Evolutionary conservation across 2,888 invertebrate genomes (phyloP), one percentile per base, ranked within the genome.

Genomic region (Brachyptera putata): DNA sequence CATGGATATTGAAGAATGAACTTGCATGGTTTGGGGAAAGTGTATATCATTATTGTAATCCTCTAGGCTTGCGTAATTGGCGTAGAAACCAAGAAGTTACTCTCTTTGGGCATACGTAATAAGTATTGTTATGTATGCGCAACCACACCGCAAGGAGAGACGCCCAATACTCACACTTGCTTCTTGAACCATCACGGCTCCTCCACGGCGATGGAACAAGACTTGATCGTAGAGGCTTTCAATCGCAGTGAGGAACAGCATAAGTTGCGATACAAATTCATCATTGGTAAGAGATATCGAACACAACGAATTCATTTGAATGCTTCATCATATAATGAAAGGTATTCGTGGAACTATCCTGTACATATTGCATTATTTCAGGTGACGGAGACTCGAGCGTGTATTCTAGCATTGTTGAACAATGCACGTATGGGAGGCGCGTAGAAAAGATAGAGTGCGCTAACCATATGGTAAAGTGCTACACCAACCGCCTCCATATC

Each of bases 151-250:
- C 30, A 34, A 11, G 60, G 43, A 1, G 36, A 14, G 34, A 11
- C 11, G 2, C 22, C 50, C n/a, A 5, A 9, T 1, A 1, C 13
- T 16, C 66, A 66, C 30, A 49, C n/a, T 7, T 66, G 66, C 30
- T 63, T 24, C 24, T 58, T 48, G 22, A 65, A 66, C 39, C 65
- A 63, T 61, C 57, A 13, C 13, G 64, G 61, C 1, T 43, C 58
- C 2, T 58, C 65, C 11, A 61, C 62, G 9, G 62, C 41, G 7
- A 66, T 66, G 65, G 66, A 66, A 56, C 57, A 64, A 1, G 58
- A 60, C 14, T 61, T 61, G 2, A 61, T 66, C 2, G 43, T 57
- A 18, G 65, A 66, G 43, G 64, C 65, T 0, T 66, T 66, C 41
- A 5, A 46, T 2, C 43, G 39, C 13, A 66, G 65, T 36, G 37